Base-by-base conservation (phyloP, 1,140 invertebrate species). In the Hypothenemus hampei region DNA sequence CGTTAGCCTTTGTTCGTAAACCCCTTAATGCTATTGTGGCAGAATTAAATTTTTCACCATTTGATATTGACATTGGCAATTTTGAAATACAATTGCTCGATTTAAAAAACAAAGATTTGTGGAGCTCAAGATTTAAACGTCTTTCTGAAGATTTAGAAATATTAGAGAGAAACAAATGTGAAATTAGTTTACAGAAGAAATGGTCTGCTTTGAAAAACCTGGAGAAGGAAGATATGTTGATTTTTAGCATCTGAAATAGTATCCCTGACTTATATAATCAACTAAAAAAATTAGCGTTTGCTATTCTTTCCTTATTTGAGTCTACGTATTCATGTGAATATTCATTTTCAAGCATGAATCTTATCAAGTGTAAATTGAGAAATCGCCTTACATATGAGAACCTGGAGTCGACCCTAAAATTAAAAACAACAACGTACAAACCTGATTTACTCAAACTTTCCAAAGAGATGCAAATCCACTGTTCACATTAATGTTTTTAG, bases 351-450 rank as follows among this genome's bases (percentile, higher is more conserved):
- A 54, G 41, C 57, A 63, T 61, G 37, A 63, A 64, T 56, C 49
- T 64, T 52, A 65, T 63, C 46, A 63, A 65, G 59, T 55, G 56
- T 59, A 65, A 64, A 64, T 36, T 62, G 57, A 65, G 60, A 65
- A 65, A 57, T 50, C 60, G 58, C 56, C 50, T 62, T 60, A 64
- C 58, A 52, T 58, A 62, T 64, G 39, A 65, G 58, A 62, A 60
- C 54, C 46, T 60, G 53, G 53, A 57, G 53, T 49, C 36, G 39
- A 59, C 55, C 46, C 52, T 64, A 40, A 63, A 63, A 65, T 46
- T 64, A 29, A 62, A 62, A 63, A 63, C 61, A 13, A 37, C 2
- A 49, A 56, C 40, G 56, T 61, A 57, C 58, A 45, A 50, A 46
- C 54, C 57, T 53, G 40, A 60, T 56, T 54, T 60, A 58, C 16